Conservation (phyloP, 2,888 invertebrate species). For the Pandemis corylana region DNA sequence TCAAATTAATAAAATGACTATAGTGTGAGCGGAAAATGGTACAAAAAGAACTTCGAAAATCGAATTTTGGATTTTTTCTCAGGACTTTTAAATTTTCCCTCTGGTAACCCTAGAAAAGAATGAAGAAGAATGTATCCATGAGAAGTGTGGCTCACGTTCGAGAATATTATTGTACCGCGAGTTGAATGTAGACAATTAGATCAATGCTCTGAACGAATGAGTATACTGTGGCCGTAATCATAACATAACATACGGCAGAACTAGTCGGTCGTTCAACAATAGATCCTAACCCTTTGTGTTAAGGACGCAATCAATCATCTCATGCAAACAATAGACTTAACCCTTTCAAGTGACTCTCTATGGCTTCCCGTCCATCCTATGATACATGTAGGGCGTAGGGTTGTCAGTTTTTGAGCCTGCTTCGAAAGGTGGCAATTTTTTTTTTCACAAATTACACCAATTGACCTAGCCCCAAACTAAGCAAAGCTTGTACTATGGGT, state of each 20-base stretch:
- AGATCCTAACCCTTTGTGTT: background rate
- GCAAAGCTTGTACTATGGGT: too few species aligned
- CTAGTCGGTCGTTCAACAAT: background rate
- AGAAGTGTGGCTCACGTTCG: too few species aligned
- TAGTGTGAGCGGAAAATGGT: too few species aligned
- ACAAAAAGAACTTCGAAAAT: too few species aligned
- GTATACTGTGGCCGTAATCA: background rate
- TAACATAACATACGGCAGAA: background rate
- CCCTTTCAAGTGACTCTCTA: conserved; percentile 23
- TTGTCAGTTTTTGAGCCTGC: background rate
- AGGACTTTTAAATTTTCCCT: too few species aligned
- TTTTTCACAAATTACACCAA: too few species aligned
- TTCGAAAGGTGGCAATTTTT: background rate
- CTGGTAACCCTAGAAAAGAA: too few species aligned
- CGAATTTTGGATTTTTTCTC: too few species aligned
- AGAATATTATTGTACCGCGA: background rate
- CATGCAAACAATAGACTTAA: conserved; percentile 12
- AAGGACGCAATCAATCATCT: conserved; percentile 2
- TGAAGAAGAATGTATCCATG: too few species aligned
- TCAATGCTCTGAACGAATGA: background rate
- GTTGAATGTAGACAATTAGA: background rate
- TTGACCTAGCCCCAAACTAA: too few species aligned
- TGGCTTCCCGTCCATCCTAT: conserved; percentile 28
- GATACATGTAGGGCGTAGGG: background rate
- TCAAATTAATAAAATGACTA: too few species aligned